Percentiles rank a stretch among this genome's conserved stretches.
Evolutionary conservation across 2,797 vertebrate species (phyloP).

Genomic region (Novumbra hubbsi): DNA sequence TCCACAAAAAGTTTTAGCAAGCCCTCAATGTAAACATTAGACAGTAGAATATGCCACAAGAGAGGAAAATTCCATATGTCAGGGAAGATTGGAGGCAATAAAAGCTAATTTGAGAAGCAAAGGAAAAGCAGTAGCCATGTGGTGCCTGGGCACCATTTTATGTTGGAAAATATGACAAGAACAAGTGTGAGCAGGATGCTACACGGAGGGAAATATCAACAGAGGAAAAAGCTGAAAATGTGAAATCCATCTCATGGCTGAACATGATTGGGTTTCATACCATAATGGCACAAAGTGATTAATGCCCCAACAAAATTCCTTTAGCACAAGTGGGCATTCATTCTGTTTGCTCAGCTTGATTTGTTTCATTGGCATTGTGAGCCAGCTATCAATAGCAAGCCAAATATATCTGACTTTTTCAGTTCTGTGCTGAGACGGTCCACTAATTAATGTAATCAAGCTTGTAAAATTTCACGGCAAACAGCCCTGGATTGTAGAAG

Average conservation of each 20-base stretch:
- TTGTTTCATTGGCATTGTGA: neutral
- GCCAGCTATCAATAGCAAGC: neutral
- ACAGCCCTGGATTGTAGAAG: neutral
- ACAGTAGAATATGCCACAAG: neutral
- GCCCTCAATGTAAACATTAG: neutral
- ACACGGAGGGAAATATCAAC: conserved; percentile 1
- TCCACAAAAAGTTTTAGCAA: neutral
- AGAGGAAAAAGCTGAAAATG: neutral
- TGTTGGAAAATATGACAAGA: neutral
- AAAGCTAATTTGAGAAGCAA: neutral
- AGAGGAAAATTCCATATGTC: neutral
- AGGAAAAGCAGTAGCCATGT: neutral
- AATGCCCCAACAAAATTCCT: neutral
- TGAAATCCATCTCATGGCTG: neutral
- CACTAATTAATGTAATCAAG: neutral
- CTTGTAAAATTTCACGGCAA: neutral
- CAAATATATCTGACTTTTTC: neutral
- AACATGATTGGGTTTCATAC: conserved; percentile 5
- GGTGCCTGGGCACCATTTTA: neutral
- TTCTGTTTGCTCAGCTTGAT: neutral
- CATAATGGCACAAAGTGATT: conserved; percentile 1
- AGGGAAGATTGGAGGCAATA: neutral
- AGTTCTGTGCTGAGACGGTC: neutral
- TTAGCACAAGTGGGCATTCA: neutral
- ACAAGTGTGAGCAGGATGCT: neutral